A percentile compares a stretch with the other conserved stretches of the same genome.
These are phyloP conservation scores for Epizoanthus rinbou DNA, from an alignment of 92 coral and sea anemone genomes.

Conservation along the genomic window DNA sequence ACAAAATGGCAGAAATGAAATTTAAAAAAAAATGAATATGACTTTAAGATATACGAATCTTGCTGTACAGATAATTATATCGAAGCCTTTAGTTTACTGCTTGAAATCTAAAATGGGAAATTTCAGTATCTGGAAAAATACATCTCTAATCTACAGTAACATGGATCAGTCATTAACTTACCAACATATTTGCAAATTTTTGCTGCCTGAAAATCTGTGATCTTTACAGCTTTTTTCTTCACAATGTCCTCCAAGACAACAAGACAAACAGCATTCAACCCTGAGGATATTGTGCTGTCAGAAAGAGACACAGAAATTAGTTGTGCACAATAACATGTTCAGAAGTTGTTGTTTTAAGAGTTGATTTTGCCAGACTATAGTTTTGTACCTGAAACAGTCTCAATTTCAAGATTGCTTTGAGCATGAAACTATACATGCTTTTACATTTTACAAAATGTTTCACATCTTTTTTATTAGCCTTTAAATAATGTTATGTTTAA, in stretches of 20 bases:
- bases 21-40: neutral
- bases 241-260: conserved; percentile 65
- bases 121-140: too few species aligned
- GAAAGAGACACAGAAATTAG: neutral
- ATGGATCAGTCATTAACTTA: conserved; percentile 11
- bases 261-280: conserved; percentile 58
- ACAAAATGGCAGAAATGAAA: neutral
- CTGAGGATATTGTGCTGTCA: conserved; percentile 65
- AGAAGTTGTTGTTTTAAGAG: too few species aligned
- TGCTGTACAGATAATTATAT: too few species aligned
- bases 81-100: too few species aligned
- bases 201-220: conserved; percentile 61
- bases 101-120: too few species aligned
- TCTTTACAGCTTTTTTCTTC: conserved; percentile 48
- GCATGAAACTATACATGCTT: too few species aligned
- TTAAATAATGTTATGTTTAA: too few species aligned
- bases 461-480: too few species aligned
- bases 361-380: neutral
- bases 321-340: neutral
- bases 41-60: too few species aligned
- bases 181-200: conserved; percentile 55
- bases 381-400: neutral
- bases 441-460: too few species aligned
- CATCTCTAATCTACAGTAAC: too few species aligned
- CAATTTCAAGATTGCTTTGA: too few species aligned